Conservation (phyloP, 2,113 vertebrate species). For the Himantopus leucocephalus region DNA sequence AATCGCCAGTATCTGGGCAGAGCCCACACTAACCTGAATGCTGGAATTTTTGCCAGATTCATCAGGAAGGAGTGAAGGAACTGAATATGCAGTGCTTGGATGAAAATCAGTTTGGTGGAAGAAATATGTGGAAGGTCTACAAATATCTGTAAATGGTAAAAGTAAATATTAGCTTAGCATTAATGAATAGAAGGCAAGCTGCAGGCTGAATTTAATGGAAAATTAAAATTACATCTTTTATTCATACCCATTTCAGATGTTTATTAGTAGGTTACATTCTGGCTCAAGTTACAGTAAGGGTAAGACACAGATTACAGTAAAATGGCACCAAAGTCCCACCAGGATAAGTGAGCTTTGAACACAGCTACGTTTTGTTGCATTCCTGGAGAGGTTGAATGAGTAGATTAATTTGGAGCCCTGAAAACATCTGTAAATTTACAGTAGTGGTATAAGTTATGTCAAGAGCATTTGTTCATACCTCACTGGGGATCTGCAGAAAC, state of each 20-base stretch:
- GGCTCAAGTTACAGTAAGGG: not conserved
- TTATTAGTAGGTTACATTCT: not conserved
- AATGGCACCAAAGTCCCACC: not conserved
- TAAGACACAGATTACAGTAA: not conserved
- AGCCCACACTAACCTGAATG: not conserved
- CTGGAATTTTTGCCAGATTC: conserved; percentile 8
- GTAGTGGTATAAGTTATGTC: not conserved
- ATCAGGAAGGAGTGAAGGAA: not conserved
- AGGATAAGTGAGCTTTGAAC: not conserved
- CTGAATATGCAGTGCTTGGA: conserved; percentile 3
- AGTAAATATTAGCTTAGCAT: not conserved
- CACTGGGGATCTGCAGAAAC: not conserved
- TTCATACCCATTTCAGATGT: not conserved
- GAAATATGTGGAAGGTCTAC: not conserved
- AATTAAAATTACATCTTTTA: not conserved
- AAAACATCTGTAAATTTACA: not conserved
- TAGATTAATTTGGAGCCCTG: not conserved
- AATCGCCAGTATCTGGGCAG: not conserved
- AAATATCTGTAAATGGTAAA: not conserved
- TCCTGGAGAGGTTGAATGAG: not conserved
- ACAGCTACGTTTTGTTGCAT: not conserved
- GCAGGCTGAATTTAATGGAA: not conserved
- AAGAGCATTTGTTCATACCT: not conserved
- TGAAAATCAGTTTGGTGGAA: not conserved
- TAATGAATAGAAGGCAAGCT: not conserved